Evolutionary conservation across 1,140 invertebrate genomes (phyloP).

Genomic region (Drosophila bifasciata): DNA sequence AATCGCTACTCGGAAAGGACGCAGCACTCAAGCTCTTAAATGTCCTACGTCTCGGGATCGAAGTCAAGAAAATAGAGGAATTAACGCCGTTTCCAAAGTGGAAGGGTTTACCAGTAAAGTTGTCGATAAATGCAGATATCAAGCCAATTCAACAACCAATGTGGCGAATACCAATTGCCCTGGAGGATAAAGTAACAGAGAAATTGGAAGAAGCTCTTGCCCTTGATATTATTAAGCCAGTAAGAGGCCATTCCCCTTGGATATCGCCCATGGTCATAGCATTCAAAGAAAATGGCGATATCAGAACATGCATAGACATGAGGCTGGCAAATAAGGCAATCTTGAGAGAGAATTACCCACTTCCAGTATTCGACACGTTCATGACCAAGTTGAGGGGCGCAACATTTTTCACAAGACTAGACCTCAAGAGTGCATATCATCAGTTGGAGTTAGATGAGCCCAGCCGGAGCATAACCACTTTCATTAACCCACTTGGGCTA

Average conservation of each 20-base stretch:
- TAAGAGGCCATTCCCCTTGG: too few species aligned
- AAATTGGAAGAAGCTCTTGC: too few species aligned
- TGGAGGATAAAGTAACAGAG: too few species aligned
- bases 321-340: too few species aligned
- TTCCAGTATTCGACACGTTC: constrained; percentile 38
- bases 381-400: constrained; percentile 34
- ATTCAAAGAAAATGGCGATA: too few species aligned
- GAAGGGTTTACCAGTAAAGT: constrained; percentile 3
- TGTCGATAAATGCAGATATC: background rate
- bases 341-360: constrained; percentile 35
- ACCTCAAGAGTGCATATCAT: constrained; percentile 12
- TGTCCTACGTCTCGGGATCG: constrained; percentile 10
- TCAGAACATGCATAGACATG: too few species aligned
- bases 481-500: constrained; percentile 12
- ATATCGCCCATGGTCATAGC: too few species aligned
- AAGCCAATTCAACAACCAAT: constrained; percentile 30
- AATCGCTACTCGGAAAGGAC: constrained; percentile 1
- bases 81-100: background rate
- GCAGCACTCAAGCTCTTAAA: too few species aligned
- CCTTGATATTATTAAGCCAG: too few species aligned
- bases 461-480: too few species aligned
- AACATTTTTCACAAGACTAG: constrained; percentile 50
- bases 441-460: constrained; percentile 4
- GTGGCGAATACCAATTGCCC: constrained; percentile 6
- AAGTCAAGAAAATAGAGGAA: constrained; percentile 14